A percentile compares a stretch with the other conserved stretches of the same genome.
Conservation (phyloP, 2,797 vertebrate genomes). For the Acanthurus tractus region DNA sequence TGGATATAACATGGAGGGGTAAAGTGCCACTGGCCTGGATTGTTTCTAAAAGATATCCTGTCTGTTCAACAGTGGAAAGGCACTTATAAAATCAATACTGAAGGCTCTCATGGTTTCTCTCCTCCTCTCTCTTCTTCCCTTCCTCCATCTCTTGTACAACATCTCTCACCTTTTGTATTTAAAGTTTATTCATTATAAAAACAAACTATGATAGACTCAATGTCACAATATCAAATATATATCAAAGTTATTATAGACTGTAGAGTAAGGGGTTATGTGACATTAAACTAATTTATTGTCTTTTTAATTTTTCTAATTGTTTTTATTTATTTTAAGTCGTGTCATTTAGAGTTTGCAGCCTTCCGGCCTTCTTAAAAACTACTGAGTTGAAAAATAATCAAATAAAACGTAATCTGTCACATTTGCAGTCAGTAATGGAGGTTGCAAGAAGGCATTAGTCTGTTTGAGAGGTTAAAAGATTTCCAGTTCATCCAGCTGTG, state of each 20-base stretch:
- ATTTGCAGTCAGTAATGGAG: too few relatives aligned
- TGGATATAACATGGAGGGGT: conserved; percentile 38
- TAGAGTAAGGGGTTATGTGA: too few relatives aligned
- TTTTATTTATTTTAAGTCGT: too few relatives aligned
- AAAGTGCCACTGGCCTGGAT: conserved; percentile 46
- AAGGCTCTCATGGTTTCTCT: conserved; percentile 52
- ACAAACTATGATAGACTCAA: neutral
- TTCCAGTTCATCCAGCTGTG: neutral
- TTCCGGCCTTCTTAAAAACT: too few relatives aligned
- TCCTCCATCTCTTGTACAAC: conserved; percentile 5
- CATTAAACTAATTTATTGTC: too few relatives aligned
- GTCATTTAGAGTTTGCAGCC: too few relatives aligned
- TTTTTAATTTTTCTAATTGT: neutral
- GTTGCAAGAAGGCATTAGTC: too few relatives aligned
- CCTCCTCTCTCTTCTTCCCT: conserved; percentile 33
- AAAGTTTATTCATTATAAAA: conserved; percentile 1
- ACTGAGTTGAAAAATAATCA: too few relatives aligned
- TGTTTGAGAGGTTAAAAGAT: neutral
- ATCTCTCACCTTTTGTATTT: conserved; percentile 29
- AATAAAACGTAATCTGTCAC: too few relatives aligned
- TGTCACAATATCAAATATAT: neutral
- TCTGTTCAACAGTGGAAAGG: conserved; percentile 61
- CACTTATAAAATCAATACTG: conserved; percentile 76
- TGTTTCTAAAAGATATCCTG: conserved; percentile 63
- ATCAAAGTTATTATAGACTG: neutral